Evolutionary conservation across 2,113 vertebrate genomes (phyloP), one percentile per base, ranked within the genome.

Genomic region (Suncus etruscus): DNA sequence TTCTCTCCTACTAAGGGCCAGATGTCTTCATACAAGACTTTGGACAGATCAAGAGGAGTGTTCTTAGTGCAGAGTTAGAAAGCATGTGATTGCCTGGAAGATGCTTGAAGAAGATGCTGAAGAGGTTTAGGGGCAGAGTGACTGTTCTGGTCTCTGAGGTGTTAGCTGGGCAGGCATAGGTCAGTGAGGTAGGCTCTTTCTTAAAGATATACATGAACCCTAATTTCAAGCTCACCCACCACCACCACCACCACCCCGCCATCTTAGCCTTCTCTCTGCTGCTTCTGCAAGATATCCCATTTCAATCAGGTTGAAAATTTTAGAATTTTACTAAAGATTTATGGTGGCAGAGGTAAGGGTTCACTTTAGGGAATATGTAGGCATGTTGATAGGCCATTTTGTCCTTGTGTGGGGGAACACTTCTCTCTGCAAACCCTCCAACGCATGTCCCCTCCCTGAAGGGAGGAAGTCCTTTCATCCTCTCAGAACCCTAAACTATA

Each of bases 251-350:
- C 39, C 5, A 22, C 18, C 58, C 14, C 16, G 14, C 14, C 16
- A 22, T n/a, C n/a, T 25, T 27, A 72, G 11, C 70, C 22, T 24
- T 45, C 14, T 39, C 39, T 39, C 39, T 39, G 29, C 29, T 61
- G 80, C 84, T 79, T 91, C 31, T 86, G 20, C 16, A 91, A 87
- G 75, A 84, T 65, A 61, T 76, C 83, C 48, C 48, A 0, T 6
- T 80, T 48, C 54, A 83, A 63, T 24, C 14, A 82, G 65, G 77
- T 58, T 39, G 63, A 31, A 72, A 47, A 20, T 65, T 69, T 72
- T 14, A 29, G 65, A 70, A 81, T 48, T 82, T 91, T 51, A 66
- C 47, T 78, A 18, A 45, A 81, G 29, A 61, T 83, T 11, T 58
- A 25, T 29, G 4, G 72, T 22, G 6, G 1, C 32, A 20, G 27